Evolutionary conservation across 2,888 invertebrate species (phyloP), one percentile per base, ranked within the genome.

Genomic region (Coelopa pilipes): DNA sequence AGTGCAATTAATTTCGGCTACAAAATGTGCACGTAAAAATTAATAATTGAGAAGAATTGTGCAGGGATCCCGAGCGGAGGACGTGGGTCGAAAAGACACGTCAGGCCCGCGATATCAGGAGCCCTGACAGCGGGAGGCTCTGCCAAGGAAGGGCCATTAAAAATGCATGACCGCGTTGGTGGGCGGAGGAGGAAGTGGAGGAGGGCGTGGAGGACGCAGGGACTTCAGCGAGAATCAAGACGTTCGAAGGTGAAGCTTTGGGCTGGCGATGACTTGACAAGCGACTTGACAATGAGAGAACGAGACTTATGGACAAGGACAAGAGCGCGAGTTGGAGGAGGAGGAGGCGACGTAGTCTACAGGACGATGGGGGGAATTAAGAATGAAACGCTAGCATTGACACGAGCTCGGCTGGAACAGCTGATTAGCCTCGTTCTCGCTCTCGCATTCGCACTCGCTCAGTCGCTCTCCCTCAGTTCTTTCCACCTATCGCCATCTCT

Each of bases 21-120:
- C 57, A 57, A 57, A 57, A 57, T 57, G 57, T 57, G 57, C 57
- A 57, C 57, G n/a, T 57, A 57, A 57, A 57, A 57, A 57, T 57
- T 57, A 57, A 57, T 57, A 19, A 57, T 57, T 57, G 57, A 57
- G 57, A 57, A 57, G 34, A 57, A 57, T 57, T 57, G 57, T 21
- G 57, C 57, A 57, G 17, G 57, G 15, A n/a, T 57, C 21, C 3
- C 11, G 34, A 3, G n/a, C 15, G 57, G 57, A 57, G 17, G 21
- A n/a, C 15, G 10, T 2, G 34, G 4, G 34, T n/a, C n/a, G n/a
- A n/a, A n/a, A 34, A 34, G 34, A 34, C 34, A 34, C 34, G 34
- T 34, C 34, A 34, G 34, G 34, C 34, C 34, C 34, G 7, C 34
- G 34, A 34, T 34, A 34, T 34, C 34, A 7, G 34, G 34, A 34